phyloP scores from a whole-genome alignment of 2,888 invertebrate genomes.

The Notodonta dromedarius region DNA sequence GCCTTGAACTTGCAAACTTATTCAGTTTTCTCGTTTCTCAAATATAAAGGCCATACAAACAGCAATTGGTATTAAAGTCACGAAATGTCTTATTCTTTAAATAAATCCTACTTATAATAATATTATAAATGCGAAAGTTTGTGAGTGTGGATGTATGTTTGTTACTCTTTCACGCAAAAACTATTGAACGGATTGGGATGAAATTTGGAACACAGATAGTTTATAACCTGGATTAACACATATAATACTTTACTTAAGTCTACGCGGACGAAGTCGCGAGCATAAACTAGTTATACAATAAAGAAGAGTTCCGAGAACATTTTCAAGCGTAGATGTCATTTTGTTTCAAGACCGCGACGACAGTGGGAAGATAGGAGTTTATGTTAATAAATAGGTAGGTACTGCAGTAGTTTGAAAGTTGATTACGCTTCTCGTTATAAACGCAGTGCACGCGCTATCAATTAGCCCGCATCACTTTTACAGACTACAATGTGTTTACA shows the following conservation, averaged over 20 bases:
- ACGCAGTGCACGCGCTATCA: constrained; percentile 58
- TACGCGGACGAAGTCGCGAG: too few relatives aligned
- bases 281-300: constrained; percentile 1
- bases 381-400: constrained; percentile 27
- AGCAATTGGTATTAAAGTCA: constrained; percentile 34
- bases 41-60: constrained; percentile 16
- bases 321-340: constrained; percentile 2
- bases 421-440: constrained; percentile 53
- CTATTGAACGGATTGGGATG: too few relatives aligned
- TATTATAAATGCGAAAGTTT: too few relatives aligned
- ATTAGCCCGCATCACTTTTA: constrained; percentile 67
- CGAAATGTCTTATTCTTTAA: constrained; percentile 17
- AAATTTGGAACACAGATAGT: too few relatives aligned
- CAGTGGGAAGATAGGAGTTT: constrained; percentile 20
- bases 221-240: too few relatives aligned
- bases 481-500: constrained; percentile 58
- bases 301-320: neutral
- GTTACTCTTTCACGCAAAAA: too few relatives aligned
- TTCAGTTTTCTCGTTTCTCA: constrained; percentile 30
- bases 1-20: constrained; percentile 53
- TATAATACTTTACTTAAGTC: too few relatives aligned
- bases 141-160: too few relatives aligned
- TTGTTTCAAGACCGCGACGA: constrained; percentile 8
- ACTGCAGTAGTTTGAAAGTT: constrained; percentile 41
- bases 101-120: too few relatives aligned